A percentile compares a stretch with the other conserved stretches of the same genome.
Conservation (phyloP, 2,888 invertebrate genomes). For the Podotricha telesiphe region DNA sequence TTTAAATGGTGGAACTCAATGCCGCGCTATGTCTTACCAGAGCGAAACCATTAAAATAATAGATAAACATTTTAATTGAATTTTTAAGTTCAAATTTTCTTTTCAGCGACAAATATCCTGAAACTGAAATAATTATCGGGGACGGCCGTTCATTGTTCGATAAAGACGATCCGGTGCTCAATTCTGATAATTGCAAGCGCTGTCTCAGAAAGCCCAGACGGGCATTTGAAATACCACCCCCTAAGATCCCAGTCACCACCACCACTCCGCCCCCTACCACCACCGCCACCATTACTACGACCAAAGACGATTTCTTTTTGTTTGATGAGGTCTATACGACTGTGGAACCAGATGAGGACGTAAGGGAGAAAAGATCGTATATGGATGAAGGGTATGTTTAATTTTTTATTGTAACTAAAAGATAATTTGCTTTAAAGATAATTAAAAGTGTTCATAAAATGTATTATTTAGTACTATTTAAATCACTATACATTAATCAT, state of each 20-base stretch:
- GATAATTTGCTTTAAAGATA: too few species aligned
- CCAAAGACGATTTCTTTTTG: slow-evolving; percentile 45
- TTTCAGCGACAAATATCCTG: slow-evolving; percentile 80
- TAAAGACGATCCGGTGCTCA: slow-evolving; percentile 50
- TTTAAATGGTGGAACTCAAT: too few species aligned
- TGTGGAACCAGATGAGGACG: slow-evolving; percentile 46
- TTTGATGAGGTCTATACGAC: slow-evolving; percentile 49
- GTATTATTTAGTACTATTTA: too few species aligned
- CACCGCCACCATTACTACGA: slow-evolving; percentile 44
- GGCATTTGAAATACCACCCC: slow-evolving; percentile 40
- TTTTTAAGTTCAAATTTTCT: slow-evolving; percentile 12
- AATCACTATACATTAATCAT: too few species aligned
- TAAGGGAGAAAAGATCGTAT: slow-evolving; percentile 49
- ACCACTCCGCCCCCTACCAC: slow-evolving; percentile 31
- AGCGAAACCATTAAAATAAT: background rate
- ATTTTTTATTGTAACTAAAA: background rate
- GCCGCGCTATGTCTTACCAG: too few species aligned
- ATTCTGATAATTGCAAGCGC: slow-evolving; percentile 51
- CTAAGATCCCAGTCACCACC: slow-evolving; percentile 27
- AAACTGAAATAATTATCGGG: slow-evolving; percentile 88
- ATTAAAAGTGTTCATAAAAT: too few species aligned
- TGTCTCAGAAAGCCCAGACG: slow-evolving; percentile 55
- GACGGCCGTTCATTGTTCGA: slow-evolving; percentile 80
- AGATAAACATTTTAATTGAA: too few species aligned
- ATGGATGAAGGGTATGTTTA: slow-evolving; percentile 47